phyloP scores from a whole-genome alignment of 2,113 vertebrate genomes.

The Pachypanchax playfairii region DNA sequence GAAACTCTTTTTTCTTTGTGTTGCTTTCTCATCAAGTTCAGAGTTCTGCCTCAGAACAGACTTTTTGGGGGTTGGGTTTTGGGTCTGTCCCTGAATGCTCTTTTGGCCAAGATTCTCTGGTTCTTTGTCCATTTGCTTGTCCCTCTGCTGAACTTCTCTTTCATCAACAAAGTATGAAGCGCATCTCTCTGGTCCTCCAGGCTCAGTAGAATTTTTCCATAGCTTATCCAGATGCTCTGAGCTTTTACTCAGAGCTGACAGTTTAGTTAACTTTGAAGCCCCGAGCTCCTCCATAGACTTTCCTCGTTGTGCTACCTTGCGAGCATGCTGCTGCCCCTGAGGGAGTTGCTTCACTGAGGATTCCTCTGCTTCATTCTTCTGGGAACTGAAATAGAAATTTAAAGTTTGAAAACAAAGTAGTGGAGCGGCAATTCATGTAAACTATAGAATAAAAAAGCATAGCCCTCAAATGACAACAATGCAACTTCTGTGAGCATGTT shows the following conservation, averaged over 20 bases:
- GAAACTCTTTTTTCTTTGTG: conserved; percentile 14
- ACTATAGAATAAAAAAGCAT: background rate
- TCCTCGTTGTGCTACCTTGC: conserved; percentile 70
- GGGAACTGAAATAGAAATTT: conserved; percentile 53
- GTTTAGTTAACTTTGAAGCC: conserved; percentile 41
- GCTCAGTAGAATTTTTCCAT: conserved; percentile 16
- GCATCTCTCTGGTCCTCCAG: conserved; percentile 24
- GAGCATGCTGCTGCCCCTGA: conserved; percentile 48
- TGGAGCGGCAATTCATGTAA: background rate
- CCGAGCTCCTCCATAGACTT: conserved; percentile 83
- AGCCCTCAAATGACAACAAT: conserved; percentile 1
- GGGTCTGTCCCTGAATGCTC: conserved; percentile 43
- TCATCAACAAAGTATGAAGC: conserved; percentile 29
- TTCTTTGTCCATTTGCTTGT: conserved; percentile 28
- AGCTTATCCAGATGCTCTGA: conserved; percentile 77
- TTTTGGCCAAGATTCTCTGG: conserved; percentile 31
- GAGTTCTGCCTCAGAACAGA: conserved; percentile 48
- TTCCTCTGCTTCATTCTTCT: conserved; percentile 35
- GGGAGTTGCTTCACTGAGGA: conserved; percentile 1
- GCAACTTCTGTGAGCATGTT: background rate
- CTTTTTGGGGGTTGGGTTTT: conserved; percentile 52
- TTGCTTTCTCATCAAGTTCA: conserved; percentile 16
- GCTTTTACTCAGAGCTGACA: conserved; percentile 75
- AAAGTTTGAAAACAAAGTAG: conserved; percentile 3
- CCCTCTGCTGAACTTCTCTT: conserved; percentile 28